These are phyloP conservation scores for Pocillopora meandrina DNA, from an alignment of 92 coral and sea anemone genomes.

Conservation along the genomic window DNA sequence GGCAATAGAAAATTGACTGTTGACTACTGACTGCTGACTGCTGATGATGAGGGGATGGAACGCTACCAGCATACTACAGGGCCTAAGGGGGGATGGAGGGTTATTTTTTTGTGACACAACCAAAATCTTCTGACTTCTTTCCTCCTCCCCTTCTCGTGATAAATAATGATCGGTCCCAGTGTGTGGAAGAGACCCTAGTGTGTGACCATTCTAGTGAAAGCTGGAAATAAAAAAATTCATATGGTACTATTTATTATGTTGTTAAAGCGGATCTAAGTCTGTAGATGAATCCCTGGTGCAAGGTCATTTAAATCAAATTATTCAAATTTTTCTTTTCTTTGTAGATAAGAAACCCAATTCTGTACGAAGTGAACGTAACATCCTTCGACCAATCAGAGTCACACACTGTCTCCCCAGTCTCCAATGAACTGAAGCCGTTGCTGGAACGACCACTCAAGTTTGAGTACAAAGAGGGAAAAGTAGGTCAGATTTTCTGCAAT, in stretches of 20 bases:
- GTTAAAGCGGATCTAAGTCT: background rate
- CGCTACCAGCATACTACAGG: no score
- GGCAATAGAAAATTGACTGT: no score
- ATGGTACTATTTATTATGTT: no score
- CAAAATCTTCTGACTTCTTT: no score
- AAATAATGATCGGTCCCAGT: no score
- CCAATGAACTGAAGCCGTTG: constrained; percentile 23
- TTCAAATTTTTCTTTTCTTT: background rate
- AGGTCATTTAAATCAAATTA: background rate
- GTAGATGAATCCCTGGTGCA: background rate
- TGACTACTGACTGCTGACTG: no score
- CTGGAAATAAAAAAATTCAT: background rate
- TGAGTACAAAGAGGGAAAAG: constrained; percentile 25
- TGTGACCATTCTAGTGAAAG: background rate
- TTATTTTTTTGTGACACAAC: no score
- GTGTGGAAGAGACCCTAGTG: no score
- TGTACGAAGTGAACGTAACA: constrained; percentile 38
- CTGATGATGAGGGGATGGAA: no score
- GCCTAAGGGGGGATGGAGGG: no score
- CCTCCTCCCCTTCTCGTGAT: no score
- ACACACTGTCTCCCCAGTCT: constrained; percentile 24
- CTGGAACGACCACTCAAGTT: constrained; percentile 35
- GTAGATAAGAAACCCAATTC: constrained; percentile 26
- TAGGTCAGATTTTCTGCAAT: constrained; percentile 18
- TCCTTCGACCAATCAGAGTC: constrained; percentile 17